Base-by-base conservation (phyloP, 2,113 vertebrate species). In the Zeus faber region DNA sequence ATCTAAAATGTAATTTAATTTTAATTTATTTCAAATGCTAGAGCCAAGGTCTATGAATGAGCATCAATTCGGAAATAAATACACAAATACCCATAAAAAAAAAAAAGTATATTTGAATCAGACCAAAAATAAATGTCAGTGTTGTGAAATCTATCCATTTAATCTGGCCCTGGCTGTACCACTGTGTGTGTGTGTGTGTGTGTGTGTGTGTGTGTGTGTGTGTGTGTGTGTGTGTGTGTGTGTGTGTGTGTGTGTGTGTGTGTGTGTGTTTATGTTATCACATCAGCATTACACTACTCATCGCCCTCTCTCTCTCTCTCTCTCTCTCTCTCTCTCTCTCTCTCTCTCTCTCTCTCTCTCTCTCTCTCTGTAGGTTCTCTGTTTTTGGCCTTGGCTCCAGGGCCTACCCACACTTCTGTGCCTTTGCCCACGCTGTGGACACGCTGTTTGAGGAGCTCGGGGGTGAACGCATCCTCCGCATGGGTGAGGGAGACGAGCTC, bases 361-460 rank as follows among this genome's bases (percentile, higher is more conserved):
- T 9, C 27, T 43, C 7, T 48, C 45, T 48, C 50, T 41, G 0
- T 73, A 99, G 96, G 85, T 99, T 98, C 83, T 99, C 96, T 0
- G 96, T 93, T 74, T 99, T 99, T 17, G 97, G 97, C 79, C 92
- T 99, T 54, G 97, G 97, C 47, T 99, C 97, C 0, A 88, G 95
- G 18, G 97, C 95, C 4, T 99, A 99, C 68, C 97, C 97, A 47
- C 97, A 98, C 71, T 99, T 99, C 90, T 98, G 96, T 49, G 96
- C 97, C 74, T 99, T 99, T 58, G 97, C 94, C 83, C 96, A 96
- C 1, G 96, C 97, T 0, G 92, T 98, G 82, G 96, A 99, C 88
- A 98, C 95, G 1, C 90, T 99, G 48, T 90, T 99, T 77, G 96
- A 97, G 58, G 97, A 99, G 86, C 85, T 99, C 25, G 97, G 97